Evolutionary conservation across 2,888 invertebrate genomes (phyloP), one percentile per base, ranked within the genome.

Genomic region (Poecilobothrus nobilitatus): DNA sequence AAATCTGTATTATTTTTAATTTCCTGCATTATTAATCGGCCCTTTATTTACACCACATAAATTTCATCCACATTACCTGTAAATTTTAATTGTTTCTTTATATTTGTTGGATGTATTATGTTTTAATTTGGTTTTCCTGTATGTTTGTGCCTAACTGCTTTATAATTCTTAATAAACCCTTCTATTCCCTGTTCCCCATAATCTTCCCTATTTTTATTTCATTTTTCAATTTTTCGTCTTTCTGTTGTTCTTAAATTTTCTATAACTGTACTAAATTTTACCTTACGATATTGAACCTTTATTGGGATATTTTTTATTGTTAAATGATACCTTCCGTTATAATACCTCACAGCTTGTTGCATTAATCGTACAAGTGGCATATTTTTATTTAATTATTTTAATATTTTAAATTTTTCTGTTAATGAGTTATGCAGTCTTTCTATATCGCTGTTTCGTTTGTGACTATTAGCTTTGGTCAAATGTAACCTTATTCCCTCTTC

Each of bases 21-120:
- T 63, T 70, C 64, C 66, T 72, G 68, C 7, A 69, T 15, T 63
- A 66, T 44, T 41, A 69, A 18, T 34, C 67, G 67, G n/a, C 65
- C 69, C n/a, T 66, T 41, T 6, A 37, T 68, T 66, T 33, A 34
- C 62, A 53, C 62, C 69, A 53, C 20, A 8, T 20, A 3, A 63
- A 63, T 21, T 20, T 63, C 21, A 21, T n/a, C n/a, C n/a, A 2
- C 10, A 20, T 2, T 21, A 21, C 20, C 63, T 61, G 61, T 61
- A 62, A 70, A 71, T 69, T 70, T 71, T 6, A 63, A 61, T 18
- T 64, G 63, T 68, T 37, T 69, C 70, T 71, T 44, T n/a, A 71
- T 70, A n/a, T 71, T 72, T 22, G 67, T 68, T 66, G 68, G 33
- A 22, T 71, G 68, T 62, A 70, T n/a, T 68, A 27, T 69, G 69